phyloP scores from a whole-genome alignment of 1,140 invertebrate genomes.

The Zelostemma sp. region DNA sequence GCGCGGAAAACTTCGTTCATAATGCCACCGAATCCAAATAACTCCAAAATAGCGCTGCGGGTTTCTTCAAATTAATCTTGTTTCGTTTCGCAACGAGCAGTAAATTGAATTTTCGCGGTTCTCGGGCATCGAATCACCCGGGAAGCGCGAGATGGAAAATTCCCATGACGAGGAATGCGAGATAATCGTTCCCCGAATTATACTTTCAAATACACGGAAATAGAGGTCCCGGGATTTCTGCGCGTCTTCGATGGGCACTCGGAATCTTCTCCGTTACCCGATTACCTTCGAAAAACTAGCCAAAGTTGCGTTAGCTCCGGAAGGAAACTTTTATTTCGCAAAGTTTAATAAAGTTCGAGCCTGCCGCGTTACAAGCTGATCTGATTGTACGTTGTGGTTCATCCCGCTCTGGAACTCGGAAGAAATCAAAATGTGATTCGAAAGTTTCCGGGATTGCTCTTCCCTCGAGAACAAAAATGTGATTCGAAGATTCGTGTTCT shows the following conservation, averaged over 20 bases:
- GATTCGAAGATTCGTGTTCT: too few species aligned
- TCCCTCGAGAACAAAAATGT: too few species aligned
- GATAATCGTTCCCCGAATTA: slow-evolving; percentile 42
- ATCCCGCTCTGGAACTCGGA: background rate
- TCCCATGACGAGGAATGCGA: slow-evolving; percentile 29
- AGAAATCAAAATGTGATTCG: background rate
- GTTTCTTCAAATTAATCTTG: slow-evolving; percentile 38
- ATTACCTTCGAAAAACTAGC: background rate
- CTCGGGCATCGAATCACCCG: slow-evolving; percentile 25
- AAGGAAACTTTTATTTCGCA: background rate
- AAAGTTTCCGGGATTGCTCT: too few species aligned
- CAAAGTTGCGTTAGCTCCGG: background rate
- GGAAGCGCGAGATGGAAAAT: too few species aligned
- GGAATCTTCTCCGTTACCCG: background rate
- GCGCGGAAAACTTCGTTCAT: too few species aligned
- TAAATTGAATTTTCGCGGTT: slow-evolving; percentile 46
- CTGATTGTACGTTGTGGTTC: background rate
- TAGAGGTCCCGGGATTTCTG: slow-evolving; percentile 20
- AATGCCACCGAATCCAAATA: too few species aligned
- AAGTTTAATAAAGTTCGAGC: background rate
- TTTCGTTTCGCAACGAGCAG: slow-evolving; percentile 46
- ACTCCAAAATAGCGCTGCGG: slow-evolving; percentile 36
- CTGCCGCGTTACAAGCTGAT: background rate
- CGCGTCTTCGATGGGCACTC: slow-evolving; percentile 7
- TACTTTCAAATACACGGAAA: slow-evolving; percentile 48